phyloP scores from a whole-genome alignment of 2,888 invertebrate species.

The Eulithis testata region DNA sequence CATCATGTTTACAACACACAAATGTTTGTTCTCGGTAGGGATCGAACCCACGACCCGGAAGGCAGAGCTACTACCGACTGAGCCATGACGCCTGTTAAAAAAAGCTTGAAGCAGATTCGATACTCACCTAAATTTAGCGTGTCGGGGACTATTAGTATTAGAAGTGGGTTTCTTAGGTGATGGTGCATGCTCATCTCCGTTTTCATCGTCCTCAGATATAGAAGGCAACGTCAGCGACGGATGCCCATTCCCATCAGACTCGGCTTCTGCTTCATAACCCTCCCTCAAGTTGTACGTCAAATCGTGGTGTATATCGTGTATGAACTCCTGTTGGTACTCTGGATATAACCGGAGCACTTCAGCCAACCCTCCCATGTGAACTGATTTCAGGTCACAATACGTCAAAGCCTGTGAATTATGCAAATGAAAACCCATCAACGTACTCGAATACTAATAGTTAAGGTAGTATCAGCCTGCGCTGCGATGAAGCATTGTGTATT shows the following conservation, averaged over 20 bases:
- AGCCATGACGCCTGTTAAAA: too few relatives aligned
- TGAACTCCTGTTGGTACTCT: slow-evolving; percentile 97
- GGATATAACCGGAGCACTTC: slow-evolving; percentile 96
- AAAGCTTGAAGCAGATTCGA: background rate
- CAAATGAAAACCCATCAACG: slow-evolving; percentile 30
- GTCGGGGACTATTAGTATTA: slow-evolving; percentile 86
- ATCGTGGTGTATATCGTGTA: slow-evolving; percentile 97
- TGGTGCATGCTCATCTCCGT: slow-evolving; percentile 89
- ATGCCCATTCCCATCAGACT: slow-evolving; percentile 90
- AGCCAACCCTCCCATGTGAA: slow-evolving; percentile 94
- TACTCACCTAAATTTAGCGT: slow-evolving; percentile 84
- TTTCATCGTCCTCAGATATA: slow-evolving; percentile 98
- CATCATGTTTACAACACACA: too few relatives aligned
- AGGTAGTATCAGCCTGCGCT: slow-evolving; percentile 18
- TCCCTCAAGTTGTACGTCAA: slow-evolving; percentile 97
- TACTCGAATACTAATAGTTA: slow-evolving; percentile 19
- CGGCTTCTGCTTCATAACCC: slow-evolving; percentile 95
- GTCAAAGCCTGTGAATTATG: slow-evolving; percentile 89
- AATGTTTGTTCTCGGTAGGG: too few relatives aligned
- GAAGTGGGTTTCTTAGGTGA: slow-evolving; percentile 87
- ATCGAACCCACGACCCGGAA: too few relatives aligned
- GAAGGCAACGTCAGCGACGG: slow-evolving; percentile 95
- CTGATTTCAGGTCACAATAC: slow-evolving; percentile 97
- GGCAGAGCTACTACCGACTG: too few relatives aligned
- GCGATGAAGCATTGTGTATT: slow-evolving; percentile 2